Evolutionary conservation across 2,113 vertebrate genomes (phyloP), one percentile per base, ranked within the genome.

Genomic region (Phyllostomus discolor): DNA sequence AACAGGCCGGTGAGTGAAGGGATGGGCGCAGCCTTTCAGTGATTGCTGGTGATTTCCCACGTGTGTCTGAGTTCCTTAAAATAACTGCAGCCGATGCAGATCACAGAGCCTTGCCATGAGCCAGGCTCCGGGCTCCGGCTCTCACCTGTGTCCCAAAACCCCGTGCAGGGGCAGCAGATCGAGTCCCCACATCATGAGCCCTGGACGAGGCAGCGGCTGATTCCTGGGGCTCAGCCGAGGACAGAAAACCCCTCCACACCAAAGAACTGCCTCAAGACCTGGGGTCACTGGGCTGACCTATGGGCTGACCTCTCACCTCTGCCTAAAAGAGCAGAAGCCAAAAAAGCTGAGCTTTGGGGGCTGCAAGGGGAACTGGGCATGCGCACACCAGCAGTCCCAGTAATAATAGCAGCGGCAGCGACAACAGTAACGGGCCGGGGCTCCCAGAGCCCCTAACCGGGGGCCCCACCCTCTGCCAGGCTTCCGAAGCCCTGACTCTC

Each of bases 361-460:
- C 92, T 14, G 5, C 50, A 15, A 7, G 20, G 54, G 26, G 24
- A 54, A 75, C 54, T 43, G 79, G 73, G 57, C 0, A 4, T 16
- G 3, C 2, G 16, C 10, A 28, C 46, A 57, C 3, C 3, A 11
- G 9, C 0, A 6, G 14, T 9, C 31, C 17, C 7, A 7, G 41
- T 19, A 7, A 19, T 5, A 20, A 46, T 2, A 48, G 67, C 3
- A 38, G 66, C 11, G 35, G 9, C 12, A 1, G 66, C 19, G 2
- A 10, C 33, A 2, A 10, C 46, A 12, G 48, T 9, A 15, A 11
- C 1, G 3, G 1, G 33, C n/a, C 11, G 2, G 5, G 6, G 19
- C 31, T 35, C 41, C 10, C 1, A 1, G 5, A 28, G 16, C 79
- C 4, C 50, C 6, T 50, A 2, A 4, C 20, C 70, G 1, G 1